Percentiles rank a stretch among this genome's conserved stretches.
These are phyloP conservation scores for Sebastes oblongus DNA, from an alignment of 2,797 vertebrate genomes.

Conservation along the genomic window DNA sequence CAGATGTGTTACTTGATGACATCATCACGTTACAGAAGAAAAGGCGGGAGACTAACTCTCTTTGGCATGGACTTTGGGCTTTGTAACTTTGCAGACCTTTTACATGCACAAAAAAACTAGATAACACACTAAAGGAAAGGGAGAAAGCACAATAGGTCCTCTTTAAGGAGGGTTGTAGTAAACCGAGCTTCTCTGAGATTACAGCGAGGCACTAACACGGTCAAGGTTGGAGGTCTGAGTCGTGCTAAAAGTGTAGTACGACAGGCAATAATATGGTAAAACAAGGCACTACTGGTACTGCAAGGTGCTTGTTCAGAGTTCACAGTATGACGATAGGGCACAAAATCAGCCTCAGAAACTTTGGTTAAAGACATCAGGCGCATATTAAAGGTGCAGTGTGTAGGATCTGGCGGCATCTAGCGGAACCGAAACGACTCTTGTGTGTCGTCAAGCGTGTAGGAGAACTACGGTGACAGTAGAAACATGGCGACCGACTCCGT, in stretches of 20 bases:
- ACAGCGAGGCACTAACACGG: neutral
- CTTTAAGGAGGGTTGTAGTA: neutral
- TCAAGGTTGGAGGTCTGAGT: neutral
- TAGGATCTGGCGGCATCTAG: no score
- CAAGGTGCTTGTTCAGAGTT: neutral
- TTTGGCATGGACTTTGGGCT: no score
- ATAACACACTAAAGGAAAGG: no score
- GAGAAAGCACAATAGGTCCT: no score
- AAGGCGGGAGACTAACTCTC: no score
- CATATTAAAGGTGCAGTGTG: neutral
- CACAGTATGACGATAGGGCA: conserved; percentile 14
- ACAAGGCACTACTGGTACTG: conserved; percentile 1
- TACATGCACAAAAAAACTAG: no score
- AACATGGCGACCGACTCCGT: no score
- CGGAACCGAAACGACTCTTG: rapidly evolving
- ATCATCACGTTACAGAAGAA: no score
- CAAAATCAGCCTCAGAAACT: conserved; percentile 33
- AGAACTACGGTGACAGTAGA: no score
- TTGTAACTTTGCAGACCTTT: no score
- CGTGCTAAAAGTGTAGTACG: neutral
- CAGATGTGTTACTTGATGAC: no score
- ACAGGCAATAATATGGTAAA: neutral
- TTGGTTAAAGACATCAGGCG: conserved; percentile 32
- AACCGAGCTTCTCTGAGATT: neutral
- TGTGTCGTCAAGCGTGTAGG: no score